A percentile compares a stretch with the other conserved stretches of the same genome.
Conservation (phyloP, 1,140 invertebrate genomes). For the Leptoteleia sp. region DNA sequence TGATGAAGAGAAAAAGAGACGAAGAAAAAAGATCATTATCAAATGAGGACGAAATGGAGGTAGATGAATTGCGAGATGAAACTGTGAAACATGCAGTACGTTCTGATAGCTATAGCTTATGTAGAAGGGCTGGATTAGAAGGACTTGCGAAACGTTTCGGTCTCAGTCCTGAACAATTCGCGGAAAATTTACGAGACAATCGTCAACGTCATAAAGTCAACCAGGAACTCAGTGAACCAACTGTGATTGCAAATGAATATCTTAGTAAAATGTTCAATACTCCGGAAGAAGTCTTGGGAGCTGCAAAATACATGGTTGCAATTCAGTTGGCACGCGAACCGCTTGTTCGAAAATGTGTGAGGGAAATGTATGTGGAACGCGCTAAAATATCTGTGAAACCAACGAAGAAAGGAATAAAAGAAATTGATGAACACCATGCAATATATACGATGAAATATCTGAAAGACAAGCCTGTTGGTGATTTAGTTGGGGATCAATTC, state of each 20-base stretch:
- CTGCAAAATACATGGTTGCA: constrained; percentile 96
- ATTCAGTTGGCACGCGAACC: constrained; percentile 96
- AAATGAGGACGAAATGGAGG: constrained; percentile 78
- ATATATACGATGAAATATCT: constrained; percentile 96
- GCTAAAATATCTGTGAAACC: constrained; percentile 91
- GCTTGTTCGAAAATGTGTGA: constrained; percentile 90
- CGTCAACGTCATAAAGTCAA: constrained; percentile 99
- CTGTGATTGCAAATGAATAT: constrained; percentile 90
- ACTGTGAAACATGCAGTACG: constrained; percentile 92
- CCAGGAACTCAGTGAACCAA: constrained; percentile 91
- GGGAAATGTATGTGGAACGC: constrained; percentile 95
- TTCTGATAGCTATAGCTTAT: constrained; percentile 93
- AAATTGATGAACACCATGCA: constrained; percentile 96
- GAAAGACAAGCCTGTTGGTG: constrained; percentile 95
- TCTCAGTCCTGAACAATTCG: constrained; percentile 96
- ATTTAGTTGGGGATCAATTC: constrained; percentile 95
- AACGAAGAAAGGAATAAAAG: constrained; percentile 95
- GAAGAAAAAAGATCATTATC: constrained; percentile 82
- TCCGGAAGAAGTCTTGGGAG: constrained; percentile 91
- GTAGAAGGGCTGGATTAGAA: constrained; percentile 91
- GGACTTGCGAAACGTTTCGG: constrained; percentile 95
- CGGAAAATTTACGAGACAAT: constrained; percentile 97
- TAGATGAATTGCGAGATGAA: constrained; percentile 84
- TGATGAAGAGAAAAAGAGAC: constrained; percentile 82
- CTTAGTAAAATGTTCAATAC: constrained; percentile 81